Evolutionary conservation across 2,888 invertebrate species (phyloP), one percentile per base, ranked within the genome.

Genomic region (Pseudococcus viburni): DNA sequence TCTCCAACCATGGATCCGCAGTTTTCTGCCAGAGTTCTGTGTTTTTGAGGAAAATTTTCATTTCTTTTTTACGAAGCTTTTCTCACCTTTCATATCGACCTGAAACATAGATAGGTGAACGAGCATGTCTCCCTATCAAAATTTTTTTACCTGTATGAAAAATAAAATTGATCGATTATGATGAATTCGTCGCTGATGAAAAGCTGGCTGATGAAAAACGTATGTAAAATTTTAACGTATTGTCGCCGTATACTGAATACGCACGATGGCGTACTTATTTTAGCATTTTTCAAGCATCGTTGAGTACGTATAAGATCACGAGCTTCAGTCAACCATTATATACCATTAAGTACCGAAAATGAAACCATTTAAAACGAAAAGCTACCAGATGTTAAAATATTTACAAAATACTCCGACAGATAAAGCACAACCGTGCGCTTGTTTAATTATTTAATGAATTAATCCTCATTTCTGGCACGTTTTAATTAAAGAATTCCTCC

Each of bases 361-460:
- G 68, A 73, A 73, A 73, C 68, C 68, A 33, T 73, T 73, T 73
- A 73, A 73, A 73, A 33, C 26, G 68, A 73, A 73, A 73, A 73
- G 33, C 68, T 73, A 73, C 68, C 68, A 73, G 68, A 73, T 73
- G 68, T 73, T 73, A 73, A 73, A 73, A 73, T 73, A 73, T 73
- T 73, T 73, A 73, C 68, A 26, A 73, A 73, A 73, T 73, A 73
- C 68, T 73, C 68, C 68, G 68, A 73, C 68, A 73, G 68, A 73
- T 73, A 33, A 73, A 73, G 15, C 68, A 33, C 68, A 33, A 73
- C 59, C 68, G 68, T 73, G 68, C 68, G 26, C 68, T 73, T 33
- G 68, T 73, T 22, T 73, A 73, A 73, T 73, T 73, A 73, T 73
- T 73, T 73, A 73, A 73, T 73, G 68, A 73, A 73, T 73, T 73